These are phyloP conservation scores for Naja naja DNA, from an alignment of 2,113 vertebrate genomes.

Conservation along the genomic window DNA sequence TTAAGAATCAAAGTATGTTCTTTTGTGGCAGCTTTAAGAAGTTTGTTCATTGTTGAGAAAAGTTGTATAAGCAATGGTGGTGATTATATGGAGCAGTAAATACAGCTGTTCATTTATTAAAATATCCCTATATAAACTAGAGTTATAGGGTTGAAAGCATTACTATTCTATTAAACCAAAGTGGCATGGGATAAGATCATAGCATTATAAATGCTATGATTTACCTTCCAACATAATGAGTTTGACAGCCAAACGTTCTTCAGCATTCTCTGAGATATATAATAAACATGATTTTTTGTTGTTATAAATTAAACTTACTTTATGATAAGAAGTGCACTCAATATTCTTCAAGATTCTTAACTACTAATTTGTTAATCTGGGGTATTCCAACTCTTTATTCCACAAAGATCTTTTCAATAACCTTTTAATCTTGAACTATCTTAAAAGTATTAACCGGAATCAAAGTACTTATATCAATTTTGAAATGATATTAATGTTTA, in stretches of 20 bases:
- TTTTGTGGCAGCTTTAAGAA: not conserved
- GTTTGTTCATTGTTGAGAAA: not conserved
- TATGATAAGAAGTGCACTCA: not conserved
- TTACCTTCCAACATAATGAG: not conserved
- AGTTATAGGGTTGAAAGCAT: not conserved
- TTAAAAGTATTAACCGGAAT: not conserved
- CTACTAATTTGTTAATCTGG: not conserved
- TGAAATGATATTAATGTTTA: not conserved
- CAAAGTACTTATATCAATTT: not conserved
- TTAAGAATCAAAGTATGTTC: not conserved
- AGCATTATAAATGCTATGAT: not conserved
- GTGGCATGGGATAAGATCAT: not conserved
- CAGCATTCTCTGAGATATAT: not conserved
- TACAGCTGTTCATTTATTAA: not conserved
- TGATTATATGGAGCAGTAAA: not conserved
- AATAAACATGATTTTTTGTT: not conserved
- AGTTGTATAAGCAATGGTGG: not conserved
- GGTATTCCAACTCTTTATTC: not conserved
- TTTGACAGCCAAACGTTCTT: not conserved
- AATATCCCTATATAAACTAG: not conserved
- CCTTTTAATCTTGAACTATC: not conserved
- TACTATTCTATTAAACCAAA: not conserved
- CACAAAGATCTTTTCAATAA: not conserved
- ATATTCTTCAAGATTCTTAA: not conserved
- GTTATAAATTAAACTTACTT: not conserved